phyloP scores from a whole-genome alignment of 1,140 invertebrate genomes.

The Lycorma delicatula region DNA sequence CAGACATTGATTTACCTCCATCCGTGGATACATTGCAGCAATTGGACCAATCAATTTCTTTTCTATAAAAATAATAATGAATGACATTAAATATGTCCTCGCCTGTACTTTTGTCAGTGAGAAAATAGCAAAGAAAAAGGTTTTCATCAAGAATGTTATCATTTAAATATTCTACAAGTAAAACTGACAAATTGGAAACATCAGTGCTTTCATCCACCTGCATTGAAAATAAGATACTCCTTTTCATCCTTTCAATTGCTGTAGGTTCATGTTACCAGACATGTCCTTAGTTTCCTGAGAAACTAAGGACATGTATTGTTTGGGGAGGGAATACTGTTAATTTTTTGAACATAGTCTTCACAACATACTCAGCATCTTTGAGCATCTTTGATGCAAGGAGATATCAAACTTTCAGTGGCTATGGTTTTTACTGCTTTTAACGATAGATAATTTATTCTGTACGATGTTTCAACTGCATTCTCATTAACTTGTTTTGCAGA shows the following conservation, averaged over 20 bases:
- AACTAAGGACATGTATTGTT: conserved; percentile 8
- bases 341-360: neutral
- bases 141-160: conserved; percentile 10
- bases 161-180: conserved; percentile 16
- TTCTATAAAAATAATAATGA: no score
- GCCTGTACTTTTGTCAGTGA: conserved; percentile 6
- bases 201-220: conserved; percentile 15
- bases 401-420: conserved; percentile 2
- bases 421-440: conserved; percentile 1
- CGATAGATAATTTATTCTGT: conserved; percentile 1
- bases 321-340: neutral
- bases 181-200: conserved; percentile 10
- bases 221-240: conserved; percentile 10
- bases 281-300: neutral
- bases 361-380: neutral
- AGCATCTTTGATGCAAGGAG: neutral
- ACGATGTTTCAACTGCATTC: conserved; percentile 2
- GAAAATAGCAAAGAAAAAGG: conserved; percentile 11
- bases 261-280: conserved; percentile 1
- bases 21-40: no score
- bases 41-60: no score
- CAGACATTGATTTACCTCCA: no score
- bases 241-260: neutral
- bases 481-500: conserved; percentile 2
- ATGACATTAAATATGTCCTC: conserved; percentile 16